These are phyloP conservation scores for Garrulus glandarius DNA, from an alignment of 2,797 vertebrate species.

Conservation along the genomic window DNA sequence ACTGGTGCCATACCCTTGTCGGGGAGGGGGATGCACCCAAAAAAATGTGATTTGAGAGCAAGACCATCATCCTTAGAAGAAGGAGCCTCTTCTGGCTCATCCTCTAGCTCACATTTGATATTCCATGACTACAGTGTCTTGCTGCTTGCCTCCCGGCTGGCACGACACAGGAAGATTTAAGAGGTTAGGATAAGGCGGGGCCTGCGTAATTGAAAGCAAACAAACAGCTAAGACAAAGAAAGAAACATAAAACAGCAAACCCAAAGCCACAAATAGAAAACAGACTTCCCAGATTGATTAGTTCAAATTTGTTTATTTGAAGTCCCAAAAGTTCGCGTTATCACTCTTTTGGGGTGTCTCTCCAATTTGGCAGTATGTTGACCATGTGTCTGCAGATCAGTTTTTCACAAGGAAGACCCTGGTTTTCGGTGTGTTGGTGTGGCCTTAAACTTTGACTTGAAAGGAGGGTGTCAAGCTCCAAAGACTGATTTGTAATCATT, in stretches of 20 bases:
- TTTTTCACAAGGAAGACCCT: not conserved
- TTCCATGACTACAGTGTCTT: not conserved
- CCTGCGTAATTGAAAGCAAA: conserved; percentile 37
- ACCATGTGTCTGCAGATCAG: not conserved
- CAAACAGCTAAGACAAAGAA: conserved; percentile 49
- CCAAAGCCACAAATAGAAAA: conserved; percentile 56
- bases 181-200: not conserved
- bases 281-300: conserved; percentile 46
- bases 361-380: not conserved
- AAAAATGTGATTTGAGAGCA: not conserved
- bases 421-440: not conserved
- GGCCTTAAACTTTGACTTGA: not conserved
- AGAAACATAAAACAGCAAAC: conserved; percentile 36
- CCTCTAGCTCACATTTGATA: not conserved
- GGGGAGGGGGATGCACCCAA: not conserved
- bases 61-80: not conserved
- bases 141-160: not conserved
- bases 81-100: not conserved
- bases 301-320: conserved; percentile 57
- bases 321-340: conserved; percentile 1
- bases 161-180: not conserved
- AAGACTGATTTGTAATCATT: not conserved
- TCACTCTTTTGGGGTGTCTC: conserved; percentile 4
- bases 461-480: not conserved
- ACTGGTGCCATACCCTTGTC: not conserved